Conservation (phyloP, 2,113 vertebrate genomes). For the Panthera leo region DNA sequence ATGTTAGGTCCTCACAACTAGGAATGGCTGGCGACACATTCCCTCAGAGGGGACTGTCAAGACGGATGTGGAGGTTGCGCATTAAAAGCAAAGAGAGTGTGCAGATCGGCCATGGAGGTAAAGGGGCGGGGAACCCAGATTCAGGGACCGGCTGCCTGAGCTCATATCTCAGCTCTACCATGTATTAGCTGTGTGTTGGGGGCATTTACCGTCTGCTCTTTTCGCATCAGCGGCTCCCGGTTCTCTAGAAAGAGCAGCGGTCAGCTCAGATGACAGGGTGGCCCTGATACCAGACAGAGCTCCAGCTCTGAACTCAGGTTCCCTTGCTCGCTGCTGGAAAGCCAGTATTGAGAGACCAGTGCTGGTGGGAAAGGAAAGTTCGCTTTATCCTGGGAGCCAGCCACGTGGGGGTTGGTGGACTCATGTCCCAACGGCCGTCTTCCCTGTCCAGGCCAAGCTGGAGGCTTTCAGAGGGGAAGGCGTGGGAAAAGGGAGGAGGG, state of each 20-base stretch:
- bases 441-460: not conserved
- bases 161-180: not conserved
- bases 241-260: not conserved
- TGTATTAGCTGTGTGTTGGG: accelerated
- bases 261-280: accelerated
- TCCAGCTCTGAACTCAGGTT: not conserved
- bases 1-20: not conserved
- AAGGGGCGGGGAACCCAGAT: not conserved
- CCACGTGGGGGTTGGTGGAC: not conserved
- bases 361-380: not conserved
- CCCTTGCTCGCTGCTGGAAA: not conserved
- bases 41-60: not conserved
- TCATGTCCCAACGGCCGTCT: not conserved
- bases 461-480: not conserved
- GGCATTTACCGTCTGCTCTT: not conserved
- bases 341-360: not conserved
- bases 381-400: not conserved
- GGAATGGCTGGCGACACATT: not conserved
- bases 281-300: not conserved
- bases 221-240: accelerated
- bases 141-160: too few species aligned
- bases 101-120: accelerated
- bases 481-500: not conserved
- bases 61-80: too few species aligned
- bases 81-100: accelerated